Percentiles rank a stretch among this genome's conserved stretches.
Conservation (phyloP, 2,888 invertebrate genomes). For the Oeneis ivallda region DNA sequence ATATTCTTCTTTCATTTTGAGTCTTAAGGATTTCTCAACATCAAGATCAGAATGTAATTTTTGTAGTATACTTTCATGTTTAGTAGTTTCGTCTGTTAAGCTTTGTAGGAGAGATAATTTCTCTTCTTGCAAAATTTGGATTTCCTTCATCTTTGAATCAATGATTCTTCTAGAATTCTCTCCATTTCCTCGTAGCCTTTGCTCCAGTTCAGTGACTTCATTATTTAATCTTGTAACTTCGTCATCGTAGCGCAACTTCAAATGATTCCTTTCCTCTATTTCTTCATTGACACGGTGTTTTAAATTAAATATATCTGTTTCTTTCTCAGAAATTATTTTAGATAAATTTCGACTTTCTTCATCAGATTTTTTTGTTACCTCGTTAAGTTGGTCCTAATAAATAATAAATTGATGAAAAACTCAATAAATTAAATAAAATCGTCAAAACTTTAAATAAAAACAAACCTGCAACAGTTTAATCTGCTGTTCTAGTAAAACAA, state of each 20-base stretch:
- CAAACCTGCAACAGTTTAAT: conserved; percentile 63
- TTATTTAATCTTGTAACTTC: conserved; percentile 63
- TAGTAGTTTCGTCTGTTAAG: conserved; percentile 60
- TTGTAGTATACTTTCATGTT: conserved; percentile 56
- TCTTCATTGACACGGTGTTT: conserved; percentile 68
- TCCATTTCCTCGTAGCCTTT: conserved; percentile 56
- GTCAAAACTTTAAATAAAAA: neutral
- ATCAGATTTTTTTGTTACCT: conserved; percentile 50
- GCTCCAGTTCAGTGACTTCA: conserved; percentile 65
- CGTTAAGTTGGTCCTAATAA: conserved; percentile 52
- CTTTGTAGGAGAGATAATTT: conserved; percentile 62
- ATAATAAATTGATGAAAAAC: conserved; percentile 7
- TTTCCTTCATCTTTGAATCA: conserved; percentile 61
- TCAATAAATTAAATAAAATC: neutral
- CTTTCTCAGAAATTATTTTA: conserved; percentile 54
- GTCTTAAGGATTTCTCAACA: conserved; percentile 56
- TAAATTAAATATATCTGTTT: conserved; percentile 57
- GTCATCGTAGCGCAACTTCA: conserved; percentile 55
- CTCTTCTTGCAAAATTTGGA: conserved; percentile 66
- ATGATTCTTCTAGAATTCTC: conserved; percentile 54
- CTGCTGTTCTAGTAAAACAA: conserved; percentile 60
- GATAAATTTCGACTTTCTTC: conserved; percentile 51
- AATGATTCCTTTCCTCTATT: conserved; percentile 59
- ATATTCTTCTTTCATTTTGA: conserved; percentile 60
- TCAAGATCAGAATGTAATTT: conserved; percentile 57